Evolutionary conservation across 2,113 vertebrate species (phyloP).

Genomic region (Cynoglossus semilaevis): DNA sequence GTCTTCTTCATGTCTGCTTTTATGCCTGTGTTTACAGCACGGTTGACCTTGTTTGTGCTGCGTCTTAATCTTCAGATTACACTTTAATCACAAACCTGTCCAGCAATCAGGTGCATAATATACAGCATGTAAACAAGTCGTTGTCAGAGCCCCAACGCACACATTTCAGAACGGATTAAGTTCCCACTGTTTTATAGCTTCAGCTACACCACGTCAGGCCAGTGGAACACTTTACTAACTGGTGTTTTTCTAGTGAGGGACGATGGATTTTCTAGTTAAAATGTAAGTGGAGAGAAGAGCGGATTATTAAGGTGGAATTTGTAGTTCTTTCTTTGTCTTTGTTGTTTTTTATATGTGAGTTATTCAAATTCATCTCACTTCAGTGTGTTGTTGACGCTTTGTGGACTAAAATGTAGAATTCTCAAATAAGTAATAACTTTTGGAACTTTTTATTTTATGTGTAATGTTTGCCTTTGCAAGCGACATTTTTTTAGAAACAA

Average conservation of each 20-base stretch:
- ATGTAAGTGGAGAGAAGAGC: too few relatives aligned
- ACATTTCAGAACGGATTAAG: conserved; percentile 18
- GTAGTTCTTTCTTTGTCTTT: too few relatives aligned
- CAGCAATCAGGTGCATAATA: conserved; percentile 45
- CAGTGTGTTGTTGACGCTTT: too few relatives aligned
- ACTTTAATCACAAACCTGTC: conserved; percentile 58
- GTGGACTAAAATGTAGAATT: too few relatives aligned
- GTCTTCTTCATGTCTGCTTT: conserved; percentile 31
- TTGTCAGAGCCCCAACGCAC: conserved; percentile 19
- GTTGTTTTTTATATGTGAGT: too few relatives aligned
- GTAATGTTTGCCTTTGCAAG: too few relatives aligned
- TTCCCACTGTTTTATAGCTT: conserved; percentile 22
- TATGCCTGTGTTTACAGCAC: conserved; percentile 43
- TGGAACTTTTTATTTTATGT: too few relatives aligned
- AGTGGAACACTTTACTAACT: conserved; percentile 21
- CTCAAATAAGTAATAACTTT: too few relatives aligned
- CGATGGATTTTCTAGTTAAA: too few relatives aligned
- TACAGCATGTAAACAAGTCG: conserved; percentile 50
- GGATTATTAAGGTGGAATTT: too few relatives aligned
- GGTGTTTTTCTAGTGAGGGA: background rate
- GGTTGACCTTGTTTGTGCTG: conserved; percentile 40
- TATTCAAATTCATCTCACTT: too few relatives aligned
- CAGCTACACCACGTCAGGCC: conserved; percentile 2
- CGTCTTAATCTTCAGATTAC: conserved; percentile 58
- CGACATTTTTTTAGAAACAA: too few relatives aligned